Percentiles rank a stretch among this genome's conserved stretches.
Conservation (phyloP, 2,113 vertebrate genomes). For the Microtus montanus region DNA sequence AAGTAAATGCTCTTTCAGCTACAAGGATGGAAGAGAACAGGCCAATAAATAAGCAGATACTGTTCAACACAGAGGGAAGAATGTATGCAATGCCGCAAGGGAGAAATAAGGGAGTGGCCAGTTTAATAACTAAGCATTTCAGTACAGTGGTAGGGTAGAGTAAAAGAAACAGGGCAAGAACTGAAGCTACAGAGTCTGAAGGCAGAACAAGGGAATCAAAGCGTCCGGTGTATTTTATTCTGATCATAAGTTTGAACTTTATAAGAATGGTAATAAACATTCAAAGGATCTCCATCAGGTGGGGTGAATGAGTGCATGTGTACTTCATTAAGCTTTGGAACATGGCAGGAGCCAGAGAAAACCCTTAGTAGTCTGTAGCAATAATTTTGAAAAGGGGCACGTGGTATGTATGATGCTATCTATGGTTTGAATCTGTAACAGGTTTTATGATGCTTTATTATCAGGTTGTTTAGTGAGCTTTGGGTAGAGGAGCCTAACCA, state of each 20-base stretch:
- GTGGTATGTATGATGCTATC: background rate
- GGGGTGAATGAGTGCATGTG: background rate
- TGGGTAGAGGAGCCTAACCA: background rate
- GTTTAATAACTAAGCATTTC: background rate
- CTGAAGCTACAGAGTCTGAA: background rate
- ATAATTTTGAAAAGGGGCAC: background rate
- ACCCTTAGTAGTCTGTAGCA: background rate
- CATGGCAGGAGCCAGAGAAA: background rate
- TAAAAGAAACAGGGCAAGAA: background rate
- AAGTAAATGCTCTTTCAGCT: slow-evolving; percentile 11
- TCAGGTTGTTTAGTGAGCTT: background rate
- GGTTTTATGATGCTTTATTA: too few relatives aligned
- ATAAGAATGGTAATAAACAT: background rate
- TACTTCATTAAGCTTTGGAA: background rate
- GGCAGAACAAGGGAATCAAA: background rate
- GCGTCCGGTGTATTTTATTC: background rate
- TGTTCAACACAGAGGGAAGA: background rate
- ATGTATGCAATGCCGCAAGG: background rate
- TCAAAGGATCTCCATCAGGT: background rate
- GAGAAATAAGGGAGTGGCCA: background rate
- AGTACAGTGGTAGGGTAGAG: background rate
- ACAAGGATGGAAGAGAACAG: background rate
- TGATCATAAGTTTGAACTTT: background rate
- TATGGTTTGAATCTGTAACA: background rate
- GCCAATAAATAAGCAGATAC: background rate